Percentiles rank a stretch among this genome's conserved stretches.
Conservation (phyloP, 2,888 invertebrate species). For the Malacosoma neustria region DNA sequence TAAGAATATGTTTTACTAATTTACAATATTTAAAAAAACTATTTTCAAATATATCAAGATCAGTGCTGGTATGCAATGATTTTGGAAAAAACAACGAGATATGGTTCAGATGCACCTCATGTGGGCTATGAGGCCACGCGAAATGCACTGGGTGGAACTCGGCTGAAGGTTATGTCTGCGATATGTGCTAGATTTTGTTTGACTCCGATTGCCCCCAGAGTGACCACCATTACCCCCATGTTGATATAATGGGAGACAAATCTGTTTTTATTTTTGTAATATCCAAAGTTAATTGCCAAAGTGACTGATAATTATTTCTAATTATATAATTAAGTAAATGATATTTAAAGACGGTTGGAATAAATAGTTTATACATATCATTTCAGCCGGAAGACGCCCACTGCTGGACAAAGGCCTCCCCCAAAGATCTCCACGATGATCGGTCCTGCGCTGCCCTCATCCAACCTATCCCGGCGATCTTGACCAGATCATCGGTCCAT, state of each 20-base stretch:
- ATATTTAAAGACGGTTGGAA: neutral
- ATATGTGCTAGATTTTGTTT: neutral
- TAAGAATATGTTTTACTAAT: too few relatives aligned
- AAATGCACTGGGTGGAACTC: neutral
- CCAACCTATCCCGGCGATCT: too few relatives aligned
- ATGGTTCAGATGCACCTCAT: neutral
- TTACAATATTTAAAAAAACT: too few relatives aligned
- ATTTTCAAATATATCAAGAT: too few relatives aligned
- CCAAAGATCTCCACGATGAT: too few relatives aligned
- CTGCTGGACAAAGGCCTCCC: too few relatives aligned
- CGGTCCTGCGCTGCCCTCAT: too few relatives aligned
- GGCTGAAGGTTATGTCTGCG: neutral
- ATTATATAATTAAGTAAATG: neutral
- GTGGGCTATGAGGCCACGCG: neutral
- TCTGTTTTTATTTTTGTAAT: neutral
- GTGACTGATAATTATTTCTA: neutral
- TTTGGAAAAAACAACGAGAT: neutral
- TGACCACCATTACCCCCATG: neutral
- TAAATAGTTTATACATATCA: neutral
- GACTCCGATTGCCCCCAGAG: neutral
- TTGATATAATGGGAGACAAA: neutral
- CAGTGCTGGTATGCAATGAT: neutral
- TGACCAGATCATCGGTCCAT: too few relatives aligned
- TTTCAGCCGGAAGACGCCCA: too few relatives aligned
- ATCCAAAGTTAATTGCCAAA: neutral